phyloP scores from a whole-genome alignment of 64 coral and sea anemone species.

The Dendronephthya gigantea region DNA sequence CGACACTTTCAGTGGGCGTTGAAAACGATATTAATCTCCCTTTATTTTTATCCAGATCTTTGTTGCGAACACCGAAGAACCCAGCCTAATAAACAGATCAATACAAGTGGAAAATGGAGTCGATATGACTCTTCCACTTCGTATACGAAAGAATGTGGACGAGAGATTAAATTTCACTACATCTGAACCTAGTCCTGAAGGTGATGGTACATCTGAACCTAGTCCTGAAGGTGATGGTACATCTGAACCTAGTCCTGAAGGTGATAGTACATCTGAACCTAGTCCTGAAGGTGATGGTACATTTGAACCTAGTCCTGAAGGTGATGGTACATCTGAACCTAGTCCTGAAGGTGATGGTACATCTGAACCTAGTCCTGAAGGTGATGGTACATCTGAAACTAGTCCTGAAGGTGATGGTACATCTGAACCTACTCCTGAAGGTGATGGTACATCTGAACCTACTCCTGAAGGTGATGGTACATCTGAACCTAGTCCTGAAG shows the following conservation, averaged over 20 bases:
- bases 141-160: not conserved
- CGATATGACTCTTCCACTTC: too few species aligned
- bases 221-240: not conserved
- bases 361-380: not conserved
- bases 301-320: not conserved
- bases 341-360: not conserved
- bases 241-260: not conserved
- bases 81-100: too few species aligned
- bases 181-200: not conserved
- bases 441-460: not conserved
- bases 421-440: not conserved
- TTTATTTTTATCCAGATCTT: too few species aligned
- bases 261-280: not conserved
- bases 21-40: too few species aligned
- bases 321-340: not conserved
- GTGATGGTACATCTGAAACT: not conserved
- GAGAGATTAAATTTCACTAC: too few species aligned
- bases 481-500: not conserved
- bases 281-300: not conserved
- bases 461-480: not conserved
- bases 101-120: too few species aligned
- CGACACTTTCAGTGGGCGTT: too few species aligned
- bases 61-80: too few species aligned
- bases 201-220: not conserved
- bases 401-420: not conserved